Percentiles rank a stretch among this genome's conserved stretches.
Evolutionary conservation across 2,797 vertebrate species (phyloP).

Genomic region (Phrynocephalus guinanensis): DNA sequence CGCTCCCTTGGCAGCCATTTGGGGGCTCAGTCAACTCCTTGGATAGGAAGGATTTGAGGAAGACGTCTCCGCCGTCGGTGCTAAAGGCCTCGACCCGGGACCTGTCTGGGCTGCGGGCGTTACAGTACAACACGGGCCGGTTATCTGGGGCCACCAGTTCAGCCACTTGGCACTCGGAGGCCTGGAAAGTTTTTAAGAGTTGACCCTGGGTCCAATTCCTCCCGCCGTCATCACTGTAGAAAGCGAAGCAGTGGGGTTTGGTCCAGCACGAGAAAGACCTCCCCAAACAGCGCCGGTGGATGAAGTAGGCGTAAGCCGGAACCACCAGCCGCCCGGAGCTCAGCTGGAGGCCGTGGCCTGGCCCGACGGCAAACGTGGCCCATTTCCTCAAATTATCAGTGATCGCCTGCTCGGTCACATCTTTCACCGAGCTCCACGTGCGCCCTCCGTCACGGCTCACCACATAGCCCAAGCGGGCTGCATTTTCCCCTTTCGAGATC

Average conservation of each 20-base stretch:
- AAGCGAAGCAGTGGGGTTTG: conserved; percentile 81
- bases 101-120: conserved; percentile 78
- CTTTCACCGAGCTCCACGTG: conserved; percentile 80
- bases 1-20: conserved; percentile 90
- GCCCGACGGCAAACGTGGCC: conserved; percentile 94
- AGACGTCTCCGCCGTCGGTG: conserved; percentile 75
- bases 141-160: conserved; percentile 77
- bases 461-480: conserved; percentile 84
- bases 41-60: conserved; percentile 75
- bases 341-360: conserved; percentile 91
- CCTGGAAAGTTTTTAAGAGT: conserved; percentile 49
- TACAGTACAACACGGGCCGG: conserved; percentile 86
- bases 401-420: conserved; percentile 85
- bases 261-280: conserved; percentile 70
- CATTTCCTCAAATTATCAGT: conserved; percentile 79
- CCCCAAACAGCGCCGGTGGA: conserved; percentile 57
- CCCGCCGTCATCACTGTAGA: conserved; percentile 90
- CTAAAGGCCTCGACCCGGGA: conserved; percentile 86
- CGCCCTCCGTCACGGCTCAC: conserved; percentile 83
- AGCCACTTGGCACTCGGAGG: conserved; percentile 89
- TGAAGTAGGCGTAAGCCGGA: conserved; percentile 83
- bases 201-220: conserved; percentile 81
- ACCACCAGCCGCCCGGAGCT: conserved; percentile 84
- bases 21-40: conserved; percentile 78
- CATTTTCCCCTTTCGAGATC: conserved; percentile 80